Base-by-base conservation (phyloP, 2,797 vertebrate genomes). In the Scarus forsteni region DNA sequence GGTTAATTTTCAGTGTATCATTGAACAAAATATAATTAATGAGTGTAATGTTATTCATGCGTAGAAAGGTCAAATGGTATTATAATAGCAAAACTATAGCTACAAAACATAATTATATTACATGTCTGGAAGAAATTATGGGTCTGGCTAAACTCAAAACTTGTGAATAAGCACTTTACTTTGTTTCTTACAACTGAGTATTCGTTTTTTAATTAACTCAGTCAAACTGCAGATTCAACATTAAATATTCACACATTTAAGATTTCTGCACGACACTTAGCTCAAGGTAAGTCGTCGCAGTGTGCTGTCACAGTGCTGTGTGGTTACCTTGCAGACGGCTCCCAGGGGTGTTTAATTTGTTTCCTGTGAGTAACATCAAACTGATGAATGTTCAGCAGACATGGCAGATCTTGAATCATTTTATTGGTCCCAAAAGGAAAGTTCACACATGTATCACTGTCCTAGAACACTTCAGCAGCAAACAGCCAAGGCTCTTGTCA, bases 321-420 rank as follows among this genome's bases (percentile, higher is more conserved):
- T 54, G 48, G 43, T 61, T 39, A 19, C 49, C 45, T 13, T 15
- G 38, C 38, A 55, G 39, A 19, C 38, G 43, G 40, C 66, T 65
- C 50, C 34, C 3, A 0, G 1, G 6, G 9, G 9, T 54, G 49
- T 50, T 15, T 35, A n/a, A 18, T 60, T 19, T 60, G 43, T 60
- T 43, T 39, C 39, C 39, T 45, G 36, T 62, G 11, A n/a, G 9
- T 64, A 27, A 46, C 18, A 36, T 5, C 46, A 19, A 10, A 35
- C 35, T 46, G 40, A 77, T 57, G 14, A 59, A 68, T 35, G 14
- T 45, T 57, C 45, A 52, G 51, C 57, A 51, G 35, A 71, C 34
- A 27, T 11, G 14, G 34, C 38, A 55, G n/a, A 57, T 60, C 34
- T 16, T 1, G 35, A 14, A 44, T 45, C 12, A 40, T 49, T 56